Conservation (phyloP, 2,888 invertebrate genomes). For the Ormyrus rosae region DNA sequence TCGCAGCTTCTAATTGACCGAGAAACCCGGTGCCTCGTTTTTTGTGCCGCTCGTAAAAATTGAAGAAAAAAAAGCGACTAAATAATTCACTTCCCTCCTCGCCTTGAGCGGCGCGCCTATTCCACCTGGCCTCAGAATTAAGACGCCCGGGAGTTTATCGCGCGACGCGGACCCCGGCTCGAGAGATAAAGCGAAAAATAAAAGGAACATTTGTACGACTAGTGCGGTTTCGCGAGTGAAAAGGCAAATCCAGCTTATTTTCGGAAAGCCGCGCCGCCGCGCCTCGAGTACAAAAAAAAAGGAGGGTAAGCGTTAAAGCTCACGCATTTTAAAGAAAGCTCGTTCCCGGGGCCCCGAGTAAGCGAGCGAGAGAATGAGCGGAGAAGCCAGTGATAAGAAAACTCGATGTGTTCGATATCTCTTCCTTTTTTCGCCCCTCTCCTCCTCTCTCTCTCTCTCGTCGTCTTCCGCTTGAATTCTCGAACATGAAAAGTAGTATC, state of each 20-base stretch:
- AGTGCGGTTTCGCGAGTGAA: constrained; percentile 8
- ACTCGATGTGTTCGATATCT: constrained; percentile 30
- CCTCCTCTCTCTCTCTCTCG: constrained; percentile 4
- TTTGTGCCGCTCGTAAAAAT: too few relatives aligned
- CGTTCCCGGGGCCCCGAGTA: neutral
- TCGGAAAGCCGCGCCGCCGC: neutral
- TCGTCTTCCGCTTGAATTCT: constrained; percentile 21
- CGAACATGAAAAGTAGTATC: constrained; percentile 55
- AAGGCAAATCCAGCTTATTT: constrained; percentile 27
- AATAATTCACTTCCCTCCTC: too few relatives aligned
- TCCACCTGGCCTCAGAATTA: neutral
- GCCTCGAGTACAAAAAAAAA: neutral
- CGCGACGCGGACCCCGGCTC: too few relatives aligned
- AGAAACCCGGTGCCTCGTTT: too few relatives aligned
- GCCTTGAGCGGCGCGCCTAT: neutral
- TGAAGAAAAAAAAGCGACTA: too few relatives aligned
- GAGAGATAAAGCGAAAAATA: constrained; percentile 21
- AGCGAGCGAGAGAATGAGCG: constrained; percentile 6
- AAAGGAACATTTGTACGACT: constrained; percentile 21
- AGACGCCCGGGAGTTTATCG: neutral
- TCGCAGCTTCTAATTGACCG: too few relatives aligned
- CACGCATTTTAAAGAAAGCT: constrained; percentile 24
- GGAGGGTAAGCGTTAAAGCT: constrained; percentile 26
- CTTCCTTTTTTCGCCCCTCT: neutral
- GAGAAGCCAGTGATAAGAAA: constrained; percentile 33